Base-by-base conservation (phyloP, 2,888 invertebrate genomes). In the Cistogaster globosa region DNA sequence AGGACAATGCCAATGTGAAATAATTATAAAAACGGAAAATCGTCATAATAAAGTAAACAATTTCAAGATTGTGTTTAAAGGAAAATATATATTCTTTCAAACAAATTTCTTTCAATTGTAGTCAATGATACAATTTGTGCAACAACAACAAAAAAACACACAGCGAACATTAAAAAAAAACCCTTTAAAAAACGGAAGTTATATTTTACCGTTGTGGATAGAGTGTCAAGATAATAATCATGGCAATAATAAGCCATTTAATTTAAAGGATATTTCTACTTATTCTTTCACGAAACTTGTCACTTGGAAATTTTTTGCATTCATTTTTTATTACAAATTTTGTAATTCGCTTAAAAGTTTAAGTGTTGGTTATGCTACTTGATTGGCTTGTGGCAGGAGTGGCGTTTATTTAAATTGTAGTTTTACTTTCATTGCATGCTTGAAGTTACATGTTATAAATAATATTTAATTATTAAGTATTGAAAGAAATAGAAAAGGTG, bases 181-280 rank as follows among this genome's bases (percentile, higher is more conserved):
- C 36, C 14, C 20, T 11, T 36, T 36, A 12, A 14, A 4, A 32
- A 81, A 62, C 85, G 87, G 87, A 86, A 86, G 68, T 79, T 26
- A 68, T 82, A 62, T 57, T 86, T 87, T 87, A 84, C 55, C 81
- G 76, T 68, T 72, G 72, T 78, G 83, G 62, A 45, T 71, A 62
- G 53, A 80, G 78, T 87, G 87, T 83, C 87, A 75, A 60, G 87
- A 87, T 87, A 87, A 87, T 87, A 78, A 84, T 79, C 80, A 14
- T 53, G 67, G 77, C 36, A 72, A 72, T 83, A 78, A 83, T 74
- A 78, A 78, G 72, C 67, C 62, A 83, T 68, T 72, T 22, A 77
- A 77, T 71, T 67, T 67, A 57, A 83, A 83, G 72, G 68, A 78
- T 72, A 78, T 74, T 77, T 71, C 36, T 26, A 63, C 51, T 58